Conservation (phyloP, 2,888 invertebrate genomes). For the Tenodera sinensis region DNA sequence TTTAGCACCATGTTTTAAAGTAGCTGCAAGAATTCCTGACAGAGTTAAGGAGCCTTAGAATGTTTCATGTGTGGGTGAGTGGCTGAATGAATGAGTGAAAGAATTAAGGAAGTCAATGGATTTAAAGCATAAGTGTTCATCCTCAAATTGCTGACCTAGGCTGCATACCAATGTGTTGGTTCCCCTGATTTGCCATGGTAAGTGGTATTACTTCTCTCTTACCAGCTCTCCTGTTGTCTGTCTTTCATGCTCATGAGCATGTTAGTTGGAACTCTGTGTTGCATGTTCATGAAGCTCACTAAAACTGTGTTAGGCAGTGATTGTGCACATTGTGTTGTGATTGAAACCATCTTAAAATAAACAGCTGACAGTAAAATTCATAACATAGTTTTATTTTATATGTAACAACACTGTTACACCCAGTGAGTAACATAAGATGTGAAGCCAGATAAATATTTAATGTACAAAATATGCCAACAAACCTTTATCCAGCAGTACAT, state of each 20-base stretch:
- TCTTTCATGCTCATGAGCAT: constrained; percentile 11
- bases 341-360: not conserved
- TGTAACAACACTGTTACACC: too few species aligned
- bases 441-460: too few species aligned
- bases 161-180: constrained; percentile 14
- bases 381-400: not conserved
- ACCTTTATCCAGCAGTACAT: too few species aligned
- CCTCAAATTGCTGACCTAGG: constrained; percentile 7
- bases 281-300: not conserved
- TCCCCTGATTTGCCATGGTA: constrained; percentile 17
- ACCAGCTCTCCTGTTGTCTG: constrained; percentile 22
- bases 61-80: not conserved
- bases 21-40: not conserved
- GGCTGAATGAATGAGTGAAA: not conserved
- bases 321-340: not conserved
- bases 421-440: too few species aligned
- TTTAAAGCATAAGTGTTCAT: not conserved
- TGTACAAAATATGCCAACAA: too few species aligned
- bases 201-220: constrained; percentile 23
- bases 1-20: too few species aligned
- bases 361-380: not conserved
- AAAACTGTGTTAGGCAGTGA: not conserved
- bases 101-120: not conserved
- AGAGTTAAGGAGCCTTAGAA: not conserved
- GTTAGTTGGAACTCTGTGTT: constrained; percentile 1